Conservation (phyloP, 2,113 vertebrate genomes). For the Bubo scandiacus region DNA sequence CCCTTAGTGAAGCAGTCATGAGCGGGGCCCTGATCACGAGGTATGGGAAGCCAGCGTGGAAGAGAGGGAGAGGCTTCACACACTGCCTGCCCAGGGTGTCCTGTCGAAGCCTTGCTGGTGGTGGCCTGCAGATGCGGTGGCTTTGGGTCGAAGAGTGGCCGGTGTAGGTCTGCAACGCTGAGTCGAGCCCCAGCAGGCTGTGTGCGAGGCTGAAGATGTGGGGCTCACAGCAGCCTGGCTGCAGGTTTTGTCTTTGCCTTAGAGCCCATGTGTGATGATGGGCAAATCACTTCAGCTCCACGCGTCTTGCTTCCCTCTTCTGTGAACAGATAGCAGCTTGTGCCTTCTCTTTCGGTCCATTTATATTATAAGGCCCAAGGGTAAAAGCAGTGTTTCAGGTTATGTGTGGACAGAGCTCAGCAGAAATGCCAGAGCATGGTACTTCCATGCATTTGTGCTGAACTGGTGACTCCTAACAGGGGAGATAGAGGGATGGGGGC, state of each 20-base stretch:
- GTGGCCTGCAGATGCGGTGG: neutral
- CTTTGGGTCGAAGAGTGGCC: neutral
- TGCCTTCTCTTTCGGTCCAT: neutral
- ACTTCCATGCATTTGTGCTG: rapidly evolving
- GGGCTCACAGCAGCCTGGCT: neutral
- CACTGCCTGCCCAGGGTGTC: neutral
- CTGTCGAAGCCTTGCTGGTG: neutral
- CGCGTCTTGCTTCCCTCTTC: neutral
- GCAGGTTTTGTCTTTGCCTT: neutral
- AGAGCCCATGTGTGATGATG: neutral
- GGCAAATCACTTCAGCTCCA: rapidly evolving
- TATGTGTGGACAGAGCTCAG: neutral
- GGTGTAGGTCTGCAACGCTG: rapidly evolving
- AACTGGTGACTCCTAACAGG: neutral
- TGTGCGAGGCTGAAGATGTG: neutral
- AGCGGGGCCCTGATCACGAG: rapidly evolving
- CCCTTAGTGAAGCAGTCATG: neutral
- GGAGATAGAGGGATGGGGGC: neutral
- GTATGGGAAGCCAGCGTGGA: neutral
- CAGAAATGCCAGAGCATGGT: neutral
- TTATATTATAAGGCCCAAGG: neutral
- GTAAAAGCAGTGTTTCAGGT: neutral
- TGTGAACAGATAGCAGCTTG: neutral
- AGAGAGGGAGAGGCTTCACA: neutral
- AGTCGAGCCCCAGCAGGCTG: rapidly evolving